phyloP scores from a whole-genome alignment of 2,888 invertebrate genomes.

The Gonocerus acuteangulatus region DNA sequence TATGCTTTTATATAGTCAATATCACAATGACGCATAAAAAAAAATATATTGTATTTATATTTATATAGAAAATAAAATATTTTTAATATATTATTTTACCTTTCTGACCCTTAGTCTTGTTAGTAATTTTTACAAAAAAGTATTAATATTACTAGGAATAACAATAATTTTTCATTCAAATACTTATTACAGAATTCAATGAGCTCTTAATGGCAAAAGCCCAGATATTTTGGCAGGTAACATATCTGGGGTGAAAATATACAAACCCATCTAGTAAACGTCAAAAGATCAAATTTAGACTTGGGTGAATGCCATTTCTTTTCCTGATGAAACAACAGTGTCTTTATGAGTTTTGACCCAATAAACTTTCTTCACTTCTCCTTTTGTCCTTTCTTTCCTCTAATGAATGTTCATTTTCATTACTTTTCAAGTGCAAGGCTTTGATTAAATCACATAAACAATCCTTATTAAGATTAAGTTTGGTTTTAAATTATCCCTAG shows the following conservation, averaged over 20 bases:
- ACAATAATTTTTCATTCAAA: too few species aligned
- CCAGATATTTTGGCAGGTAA: conserved; percentile 7
- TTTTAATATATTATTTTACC: background rate
- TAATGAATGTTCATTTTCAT: too few species aligned
- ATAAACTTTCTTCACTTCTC: background rate
- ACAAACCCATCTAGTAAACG: conserved; percentile 15
- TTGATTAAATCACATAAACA: too few species aligned
- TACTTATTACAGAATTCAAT: too few species aligned
- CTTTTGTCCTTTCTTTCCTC: background rate
- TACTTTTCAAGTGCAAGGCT: too few species aligned
- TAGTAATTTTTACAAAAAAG: too few species aligned
- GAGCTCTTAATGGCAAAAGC: background rate
- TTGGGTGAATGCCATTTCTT: conserved; percentile 19
- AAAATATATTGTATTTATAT: conserved; percentile 14
- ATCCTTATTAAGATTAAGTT: too few species aligned
- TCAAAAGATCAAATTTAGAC: conserved; percentile 25
- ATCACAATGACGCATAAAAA: background rate
- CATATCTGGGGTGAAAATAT: conserved; percentile 18
- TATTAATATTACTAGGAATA: too few species aligned
- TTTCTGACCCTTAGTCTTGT: too few species aligned
- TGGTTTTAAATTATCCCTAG: too few species aligned
- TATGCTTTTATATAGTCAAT: background rate
- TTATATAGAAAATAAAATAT: conserved; percentile 24
- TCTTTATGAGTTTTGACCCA: background rate
- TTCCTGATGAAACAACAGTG: background rate